Evolutionary conservation across 2,797 vertebrate species (phyloP).

Genomic region (Pseudochaenichthys georgianus): DNA sequence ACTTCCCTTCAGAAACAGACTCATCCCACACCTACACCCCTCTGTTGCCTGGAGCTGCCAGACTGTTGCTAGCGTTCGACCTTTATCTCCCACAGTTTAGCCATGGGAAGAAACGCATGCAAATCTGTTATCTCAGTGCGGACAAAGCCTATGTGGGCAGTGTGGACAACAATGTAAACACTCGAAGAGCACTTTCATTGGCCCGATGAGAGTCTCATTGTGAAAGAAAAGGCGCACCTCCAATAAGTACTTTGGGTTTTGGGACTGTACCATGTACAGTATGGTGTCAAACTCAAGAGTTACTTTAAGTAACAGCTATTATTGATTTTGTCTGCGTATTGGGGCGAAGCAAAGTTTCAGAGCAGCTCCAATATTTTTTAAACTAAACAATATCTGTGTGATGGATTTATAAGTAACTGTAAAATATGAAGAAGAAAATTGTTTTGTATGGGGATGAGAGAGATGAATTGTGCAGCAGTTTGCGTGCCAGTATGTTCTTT

Average conservation of each 20-base stretch:
- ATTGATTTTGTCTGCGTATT: constrained; percentile 5
- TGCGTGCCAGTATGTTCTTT: constrained; percentile 49
- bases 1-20: constrained; percentile 71
- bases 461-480: constrained; percentile 37
- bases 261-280: neutral
- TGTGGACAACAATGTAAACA: constrained; percentile 31
- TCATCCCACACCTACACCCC: constrained; percentile 68
- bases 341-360: neutral
- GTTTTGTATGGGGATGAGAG: constrained; percentile 36
- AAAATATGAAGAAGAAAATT: constrained; percentile 8
- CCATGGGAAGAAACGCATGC: constrained; percentile 54
- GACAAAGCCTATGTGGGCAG: constrained; percentile 37
- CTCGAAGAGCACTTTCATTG: constrained; percentile 12
- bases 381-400: constrained; percentile 1
- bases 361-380: neutral
- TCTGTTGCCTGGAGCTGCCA: constrained; percentile 25
- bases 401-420: constrained; percentile 6
- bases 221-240: constrained; percentile 1
- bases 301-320: neutral
- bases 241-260: neutral
- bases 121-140: constrained; percentile 49
- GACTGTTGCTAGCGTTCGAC: constrained; percentile 21
- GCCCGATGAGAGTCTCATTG: constrained; percentile 11
- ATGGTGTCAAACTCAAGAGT: constrained; percentile 1
- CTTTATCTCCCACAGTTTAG: constrained; percentile 45